phyloP scores from a whole-genome alignment of 2,888 invertebrate species.

The Cremastinae sp. region DNA sequence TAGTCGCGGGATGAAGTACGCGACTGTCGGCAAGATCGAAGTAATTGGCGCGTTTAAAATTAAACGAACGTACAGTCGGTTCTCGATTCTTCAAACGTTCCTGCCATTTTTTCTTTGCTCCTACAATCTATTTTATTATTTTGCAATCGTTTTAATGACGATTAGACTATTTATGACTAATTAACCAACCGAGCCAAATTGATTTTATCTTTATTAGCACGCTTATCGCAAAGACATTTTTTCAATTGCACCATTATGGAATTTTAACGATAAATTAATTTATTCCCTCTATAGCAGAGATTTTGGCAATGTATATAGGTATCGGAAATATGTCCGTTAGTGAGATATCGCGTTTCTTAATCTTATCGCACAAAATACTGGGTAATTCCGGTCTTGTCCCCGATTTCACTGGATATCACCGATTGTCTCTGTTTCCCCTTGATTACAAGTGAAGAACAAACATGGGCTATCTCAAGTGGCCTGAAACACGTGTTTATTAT shows the following conservation, averaged over 20 bases:
- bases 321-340: slow-evolving; percentile 32
- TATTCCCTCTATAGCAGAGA: no score
- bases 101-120: background rate
- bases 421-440: slow-evolving; percentile 23
- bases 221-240: background rate
- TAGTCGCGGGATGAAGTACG: slow-evolving; percentile 8
- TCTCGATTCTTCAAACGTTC: background rate
- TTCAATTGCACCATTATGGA: no score
- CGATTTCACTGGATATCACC: slow-evolving; percentile 19
- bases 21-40: slow-evolving; percentile 24
- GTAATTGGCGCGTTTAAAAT: slow-evolving; percentile 29
- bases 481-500: slow-evolving; percentile 9
- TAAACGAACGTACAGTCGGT: slow-evolving; percentile 26
- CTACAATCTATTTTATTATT: slow-evolving; percentile 1
- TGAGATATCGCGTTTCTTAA: slow-evolving; percentile 3
- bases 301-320: slow-evolving; percentile 9
- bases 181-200: background rate
- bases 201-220: background rate
- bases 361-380: slow-evolving; percentile 38
- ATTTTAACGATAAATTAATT: no score
- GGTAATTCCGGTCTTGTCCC: slow-evolving; percentile 40
- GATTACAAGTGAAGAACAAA: slow-evolving; percentile 35
- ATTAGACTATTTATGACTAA: background rate
- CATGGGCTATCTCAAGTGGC: slow-evolving; percentile 31
- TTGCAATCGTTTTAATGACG: slow-evolving; percentile 14